Base-by-base conservation (phyloP, 2,113 vertebrate genomes). In the Notothenia rossii region DNA sequence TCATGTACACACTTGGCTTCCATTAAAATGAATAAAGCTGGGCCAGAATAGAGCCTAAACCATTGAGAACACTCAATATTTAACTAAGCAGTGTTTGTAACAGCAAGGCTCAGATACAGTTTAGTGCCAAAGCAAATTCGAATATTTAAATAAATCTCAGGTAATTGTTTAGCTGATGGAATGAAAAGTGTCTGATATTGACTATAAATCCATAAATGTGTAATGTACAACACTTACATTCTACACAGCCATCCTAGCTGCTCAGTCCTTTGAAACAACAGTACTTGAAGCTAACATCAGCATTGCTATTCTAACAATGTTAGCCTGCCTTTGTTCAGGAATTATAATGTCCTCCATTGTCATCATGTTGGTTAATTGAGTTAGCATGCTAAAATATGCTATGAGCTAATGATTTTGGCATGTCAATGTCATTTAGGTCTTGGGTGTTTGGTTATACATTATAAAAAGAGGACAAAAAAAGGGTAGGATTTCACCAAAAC, bases 1-100 rank as follows among this genome's bases (percentile, higher is more conserved):
- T 91, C 85, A 89, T 70, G 82, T 80, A 90, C 76, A 86, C 77
- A 82, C 10, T 22, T 2, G 15, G 50, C 70, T 56, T 43, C 58
- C 79, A 74, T 82, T 66, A 54, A 54, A 59, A 72, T 70, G 76
- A 79, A 60, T 25, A 75, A 79, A 78, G 74, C 18, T 43, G 48
- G 49, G 43, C 63, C 29, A 25, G 50, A 75, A 72, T 2, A 60
- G 20, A 73, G 22, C 7, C 36, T 33, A n/a, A 48, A 64, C 43
- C 64, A 76, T 33, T n/a, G n/a, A 65, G 48, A 46, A 5, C 9
- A 60, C 20, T 72, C 40, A 62, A 10, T 43, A 18, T 76, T 69
- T 55, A 73, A 45, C 56, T 7, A 12, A 15, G 36, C 7, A 0
- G 4, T 64, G n/a, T 43, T 54, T 29, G 4, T 43, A 66, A 40